Evolutionary conservation across 2,113 vertebrate genomes (phyloP).

Genomic region (Scomber colias): DNA sequence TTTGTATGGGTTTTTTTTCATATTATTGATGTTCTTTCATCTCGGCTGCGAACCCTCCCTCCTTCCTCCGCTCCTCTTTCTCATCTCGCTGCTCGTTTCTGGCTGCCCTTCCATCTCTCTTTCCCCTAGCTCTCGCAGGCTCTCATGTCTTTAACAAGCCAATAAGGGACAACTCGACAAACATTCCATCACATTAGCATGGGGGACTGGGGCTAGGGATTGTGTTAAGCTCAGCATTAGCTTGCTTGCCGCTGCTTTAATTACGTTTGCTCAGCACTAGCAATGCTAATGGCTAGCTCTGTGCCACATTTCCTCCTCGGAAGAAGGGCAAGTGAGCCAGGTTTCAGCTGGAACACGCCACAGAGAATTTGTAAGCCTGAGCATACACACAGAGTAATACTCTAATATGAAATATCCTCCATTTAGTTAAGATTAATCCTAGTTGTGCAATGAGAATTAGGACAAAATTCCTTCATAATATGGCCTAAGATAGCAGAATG

Average conservation of each 20-base stretch:
- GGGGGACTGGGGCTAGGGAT: slow-evolving; percentile 45
- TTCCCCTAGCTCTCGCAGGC: slow-evolving; percentile 9
- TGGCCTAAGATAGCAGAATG: not conserved
- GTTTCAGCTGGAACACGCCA: slow-evolving; percentile 35
- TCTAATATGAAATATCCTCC: not conserved
- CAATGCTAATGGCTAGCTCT: slow-evolving; percentile 57
- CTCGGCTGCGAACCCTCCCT: slow-evolving; percentile 12
- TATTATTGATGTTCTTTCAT: slow-evolving; percentile 24
- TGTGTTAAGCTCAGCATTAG: slow-evolving; percentile 74
- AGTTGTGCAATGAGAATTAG: not conserved
- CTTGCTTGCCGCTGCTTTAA: slow-evolving; percentile 63
- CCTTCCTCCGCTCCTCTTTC: not conserved
- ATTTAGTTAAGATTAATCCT: not conserved
- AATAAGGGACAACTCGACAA: slow-evolving; percentile 66
- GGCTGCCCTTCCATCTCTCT: slow-evolving; percentile 6
- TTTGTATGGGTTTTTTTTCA: slow-evolving; percentile 6
- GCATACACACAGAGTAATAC: not conserved
- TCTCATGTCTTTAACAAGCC: slow-evolving; percentile 62
- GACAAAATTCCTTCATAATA: not conserved
- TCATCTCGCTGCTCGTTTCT: not conserved
- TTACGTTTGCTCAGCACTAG: slow-evolving; percentile 74
- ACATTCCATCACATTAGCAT: slow-evolving; percentile 73
- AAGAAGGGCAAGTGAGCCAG: slow-evolving; percentile 25
- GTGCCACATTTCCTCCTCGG: slow-evolving; percentile 39
- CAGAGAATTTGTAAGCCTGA: slow-evolving; percentile 13